Evolutionary conservation across 1,140 invertebrate species (phyloP), one percentile per base, ranked within the genome.

Genomic region (Brachionus rotundiformis): DNA sequence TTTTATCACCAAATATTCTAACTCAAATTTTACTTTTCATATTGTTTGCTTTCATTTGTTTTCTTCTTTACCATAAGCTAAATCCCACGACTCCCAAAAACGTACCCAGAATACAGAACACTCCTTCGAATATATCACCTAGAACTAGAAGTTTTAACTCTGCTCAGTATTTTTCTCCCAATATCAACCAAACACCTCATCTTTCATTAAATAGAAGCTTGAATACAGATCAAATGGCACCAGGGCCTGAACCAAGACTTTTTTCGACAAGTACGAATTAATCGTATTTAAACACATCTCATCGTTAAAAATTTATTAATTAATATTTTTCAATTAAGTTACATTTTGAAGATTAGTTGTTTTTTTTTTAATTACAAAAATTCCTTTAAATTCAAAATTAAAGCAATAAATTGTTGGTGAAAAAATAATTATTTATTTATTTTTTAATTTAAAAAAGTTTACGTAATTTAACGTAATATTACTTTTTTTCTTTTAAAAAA

Each of bases 221-320:
- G 7, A 16, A 54, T 54, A 8, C 19, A 1, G 47, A 54, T 25
- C 47, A 54, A 54, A 54, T 19, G 47, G 47, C 47, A 2, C 47
- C 47, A 19, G n/a, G 23, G 47, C 47, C 47, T 54, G n/a, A 54
- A 16, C 7, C 47, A 19, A 54, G 47, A 10, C 47, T 54, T 54
- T 54, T 54, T 54, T 54, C 47, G 7, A 54, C 47, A 19, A 54
- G 23, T 54, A 54, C 47, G 47, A 54, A 54, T 16, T n/a, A 54
- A 54, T 54, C 47, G 47, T 54, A 54, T 54, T 54, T 19, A 54
- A 23, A n/a, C n/a, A n/a, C n/a, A n/a, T n/a, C n/a, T n/a, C n/a
- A n/a, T n/a, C n/a, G n/a, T n/a, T n/a, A n/a, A n/a, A n/a, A n/a
- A n/a, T n/a, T n/a, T n/a, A n/a, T n/a, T n/a, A n/a, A n/a, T n/a